Evolutionary conservation across 2,888 invertebrate species (phyloP), one percentile per base, ranked within the genome.

Genomic region (Eupeodes latifasciatus): DNA sequence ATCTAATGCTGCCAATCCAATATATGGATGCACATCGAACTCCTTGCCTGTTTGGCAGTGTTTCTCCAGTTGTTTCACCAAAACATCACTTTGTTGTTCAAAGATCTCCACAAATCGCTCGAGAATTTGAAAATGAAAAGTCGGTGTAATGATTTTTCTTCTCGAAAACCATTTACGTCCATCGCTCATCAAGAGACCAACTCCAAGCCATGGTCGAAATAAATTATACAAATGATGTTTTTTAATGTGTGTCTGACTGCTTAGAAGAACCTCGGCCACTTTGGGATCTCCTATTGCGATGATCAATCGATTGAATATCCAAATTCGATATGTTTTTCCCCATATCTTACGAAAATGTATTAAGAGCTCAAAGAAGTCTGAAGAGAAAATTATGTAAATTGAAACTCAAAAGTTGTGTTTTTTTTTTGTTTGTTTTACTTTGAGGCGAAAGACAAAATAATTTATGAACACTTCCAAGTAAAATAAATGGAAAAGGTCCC

Each of bases 101-200:
- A 97, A 96, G 0, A 96, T 95, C 4, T 95, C 95, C 9, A 96
- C 92, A 92, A 96, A 97, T 90, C 96, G 95, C 90, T 96, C 96
- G 62, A 97, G 93, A 79, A 97, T 96, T 90, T 96, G 96, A 92
- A 97, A 97, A 92, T 97, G 97, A 92, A 97, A 97, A 0, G 97
- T 95, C 3, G 97, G 97, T 0, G 97, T 97, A 74, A 97, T 93
- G 84, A 97, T 95, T 92, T 96, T 96, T 49, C 97, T 94, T 34
- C 96, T 94, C 0, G 93, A 93, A 90, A 94, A 95, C 97, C 97
- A 97, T 93, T 95, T 95, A 1, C 92, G 89, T 47, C 92, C 93
- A 47, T 91, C 91, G 84, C 92, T 93, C 7, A 93, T 76, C 0
- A 93, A 86, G 1, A 93, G 74, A 0, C 93, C 93, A 4, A 89